phyloP scores from a whole-genome alignment of 2,888 invertebrate species.

The Melipona bicolor region DNA sequence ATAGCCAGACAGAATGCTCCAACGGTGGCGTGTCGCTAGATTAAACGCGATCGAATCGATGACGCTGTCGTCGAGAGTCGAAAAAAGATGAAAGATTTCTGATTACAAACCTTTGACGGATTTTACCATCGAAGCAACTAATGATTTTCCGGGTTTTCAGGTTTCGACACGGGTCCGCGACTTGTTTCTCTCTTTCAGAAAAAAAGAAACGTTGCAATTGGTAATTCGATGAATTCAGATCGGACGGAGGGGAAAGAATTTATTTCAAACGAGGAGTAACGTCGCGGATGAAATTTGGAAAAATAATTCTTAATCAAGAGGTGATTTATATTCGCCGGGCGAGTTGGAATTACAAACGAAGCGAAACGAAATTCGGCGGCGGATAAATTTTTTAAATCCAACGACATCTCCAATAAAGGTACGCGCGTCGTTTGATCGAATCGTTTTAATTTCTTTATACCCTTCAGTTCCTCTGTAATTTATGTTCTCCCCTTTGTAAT shows the following conservation, averaged over 20 bases:
- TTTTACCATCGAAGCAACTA: too few species aligned
- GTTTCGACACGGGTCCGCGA: too few species aligned
- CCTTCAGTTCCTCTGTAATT: neutral
- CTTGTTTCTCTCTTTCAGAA: too few species aligned
- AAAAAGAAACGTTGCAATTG: neutral
- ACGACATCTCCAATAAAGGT: neutral
- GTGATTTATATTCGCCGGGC: neutral
- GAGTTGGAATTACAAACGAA: neutral
- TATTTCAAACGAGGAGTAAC: too few species aligned
- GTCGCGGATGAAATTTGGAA: neutral
- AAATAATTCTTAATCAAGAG: neutral
- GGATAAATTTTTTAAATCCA: slow-evolving; percentile 11
- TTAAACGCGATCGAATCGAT: neutral
- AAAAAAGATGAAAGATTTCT: too few species aligned
- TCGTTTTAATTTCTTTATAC: neutral
- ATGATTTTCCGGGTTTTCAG: too few species aligned
- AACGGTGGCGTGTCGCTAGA: too few species aligned
- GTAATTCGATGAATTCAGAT: neutral
- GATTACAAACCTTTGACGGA: too few species aligned
- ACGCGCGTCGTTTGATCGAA: neutral
- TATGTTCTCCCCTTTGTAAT: too few species aligned
- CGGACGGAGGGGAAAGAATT: too few species aligned
- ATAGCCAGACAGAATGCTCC: neutral
- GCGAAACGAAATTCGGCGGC: neutral
- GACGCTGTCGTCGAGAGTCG: too few species aligned